Evolutionary conservation across 1,140 invertebrate genomes (phyloP), one percentile per base, ranked within the genome.

Genomic region (Probaryconus sp.): DNA sequence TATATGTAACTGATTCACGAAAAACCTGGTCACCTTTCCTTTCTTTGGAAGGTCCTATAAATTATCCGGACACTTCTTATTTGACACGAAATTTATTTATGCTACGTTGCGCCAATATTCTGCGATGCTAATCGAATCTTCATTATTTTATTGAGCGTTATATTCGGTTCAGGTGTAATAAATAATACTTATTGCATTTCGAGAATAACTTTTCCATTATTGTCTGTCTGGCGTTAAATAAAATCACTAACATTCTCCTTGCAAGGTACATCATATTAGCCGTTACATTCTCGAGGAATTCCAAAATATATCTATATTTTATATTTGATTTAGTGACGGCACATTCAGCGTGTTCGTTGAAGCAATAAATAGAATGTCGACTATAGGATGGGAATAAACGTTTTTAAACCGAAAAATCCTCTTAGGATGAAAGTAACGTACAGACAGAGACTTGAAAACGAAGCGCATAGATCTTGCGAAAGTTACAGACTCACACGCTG

Each of bases 281-380:
- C 33, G 30, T 47, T 61, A 47, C 24, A 40, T 53, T 33, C 56
- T 70, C 42, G 14, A 0, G 28, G 11, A 37, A 55, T 48, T 55
- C 18, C 24, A 73, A 26, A 35, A 33, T 33, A 48, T 20, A 28
- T 24, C 17, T 18, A 51, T 74, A 43, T 37, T 42, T 75, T 50
- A 58, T 64, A 64, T 69, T 37, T 75, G 64, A 75, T 75, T 68
- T 64, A 69, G 7, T 48, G 16, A 63, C 37, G 37, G 43, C 31
- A 40, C 58, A 68, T 64, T 69, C 71, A 45, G 13, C 38, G 50
- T 64, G 51, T 10, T 42, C 47, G 47, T 5, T 55, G 37, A 37
- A 60, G 53, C 55, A 73, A 67, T 64, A 73, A 68, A 74, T 64
- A 74, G 63, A 68, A 63, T 63, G 42, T 64, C 63, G 58, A 43